These are phyloP conservation scores for Gastracanthus pulcherrimus DNA, from an alignment of 2,888 invertebrate species.

Conservation along the genomic window DNA sequence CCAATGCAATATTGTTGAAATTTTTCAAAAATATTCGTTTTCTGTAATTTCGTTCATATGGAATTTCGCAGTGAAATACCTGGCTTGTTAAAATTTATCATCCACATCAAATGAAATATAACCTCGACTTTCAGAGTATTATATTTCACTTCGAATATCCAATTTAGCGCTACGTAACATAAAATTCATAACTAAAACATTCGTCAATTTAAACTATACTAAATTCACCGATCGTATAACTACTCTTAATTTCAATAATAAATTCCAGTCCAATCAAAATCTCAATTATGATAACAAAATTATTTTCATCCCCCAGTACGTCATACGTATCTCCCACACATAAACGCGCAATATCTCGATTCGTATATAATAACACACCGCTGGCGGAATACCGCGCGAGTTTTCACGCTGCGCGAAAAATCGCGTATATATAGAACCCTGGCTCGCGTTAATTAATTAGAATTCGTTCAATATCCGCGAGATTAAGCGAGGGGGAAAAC, in stretches of 20 bases:
- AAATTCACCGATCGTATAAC: too few species aligned
- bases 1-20: too few species aligned
- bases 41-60: too few species aligned
- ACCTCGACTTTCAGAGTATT: neutral
- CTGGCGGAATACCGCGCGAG: neutral
- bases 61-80: neutral
- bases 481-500: constrained; percentile 23
- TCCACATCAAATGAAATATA: neutral
- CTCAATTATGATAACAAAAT: too few species aligned
- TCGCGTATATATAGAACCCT: too few species aligned
- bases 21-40: too few species aligned
- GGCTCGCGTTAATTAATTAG: constrained; percentile 42
- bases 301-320: too few species aligned
- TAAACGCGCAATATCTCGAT: too few species aligned
- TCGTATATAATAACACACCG: too few species aligned
- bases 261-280: too few species aligned
- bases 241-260: too few species aligned
- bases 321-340: too few species aligned
- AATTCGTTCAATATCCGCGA: constrained; percentile 40
- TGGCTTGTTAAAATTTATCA: neutral
- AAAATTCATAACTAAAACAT: neutral
- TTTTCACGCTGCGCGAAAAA: neutral
- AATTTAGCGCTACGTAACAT: neutral
- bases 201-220: neutral
- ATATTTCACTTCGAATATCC: neutral